phyloP scores from a whole-genome alignment of 2,888 invertebrate species.

The Nasonia oneida region DNA sequence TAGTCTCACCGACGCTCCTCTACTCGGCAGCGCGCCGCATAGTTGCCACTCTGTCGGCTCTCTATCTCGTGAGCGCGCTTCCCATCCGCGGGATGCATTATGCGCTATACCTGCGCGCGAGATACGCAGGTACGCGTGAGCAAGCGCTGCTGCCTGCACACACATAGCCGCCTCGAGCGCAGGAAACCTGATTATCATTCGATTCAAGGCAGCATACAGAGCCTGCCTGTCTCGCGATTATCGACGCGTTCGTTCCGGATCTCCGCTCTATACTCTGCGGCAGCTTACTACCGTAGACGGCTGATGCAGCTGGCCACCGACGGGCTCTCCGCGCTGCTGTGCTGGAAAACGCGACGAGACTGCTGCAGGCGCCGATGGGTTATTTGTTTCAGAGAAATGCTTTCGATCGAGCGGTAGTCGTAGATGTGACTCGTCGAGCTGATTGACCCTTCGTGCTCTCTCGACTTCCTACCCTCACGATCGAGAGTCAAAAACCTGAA shows the following conservation, averaged over 20 bases:
- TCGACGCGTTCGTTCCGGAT: constrained; percentile 48
- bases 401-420: not conserved
- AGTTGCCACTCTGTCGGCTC: constrained; percentile 55
- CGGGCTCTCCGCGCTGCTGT: not conserved
- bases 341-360: not conserved
- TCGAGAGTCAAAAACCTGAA: constrained; percentile 47
- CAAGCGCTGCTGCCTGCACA: constrained; percentile 37
- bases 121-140: constrained; percentile 39
- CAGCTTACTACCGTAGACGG: not conserved
- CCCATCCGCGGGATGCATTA: constrained; percentile 28
- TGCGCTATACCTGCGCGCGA: not conserved
- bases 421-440: not conserved
- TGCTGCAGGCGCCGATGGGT: not conserved
- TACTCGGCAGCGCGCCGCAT: not conserved
- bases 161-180: constrained; percentile 57
- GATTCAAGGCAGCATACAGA: constrained; percentile 74
- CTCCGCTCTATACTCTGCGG: constrained; percentile 34
- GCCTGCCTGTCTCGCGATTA: constrained; percentile 47
- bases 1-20: constrained; percentile 64
- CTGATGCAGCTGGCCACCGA: not conserved
- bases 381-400: not conserved
- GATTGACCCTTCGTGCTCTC: constrained; percentile 38
- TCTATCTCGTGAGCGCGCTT: constrained; percentile 15
- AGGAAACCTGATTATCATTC: constrained; percentile 77
- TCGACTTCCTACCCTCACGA: constrained; percentile 24